phyloP scores from a whole-genome alignment of 2,113 vertebrate species.

The Phrynocephalus versicolor region DNA sequence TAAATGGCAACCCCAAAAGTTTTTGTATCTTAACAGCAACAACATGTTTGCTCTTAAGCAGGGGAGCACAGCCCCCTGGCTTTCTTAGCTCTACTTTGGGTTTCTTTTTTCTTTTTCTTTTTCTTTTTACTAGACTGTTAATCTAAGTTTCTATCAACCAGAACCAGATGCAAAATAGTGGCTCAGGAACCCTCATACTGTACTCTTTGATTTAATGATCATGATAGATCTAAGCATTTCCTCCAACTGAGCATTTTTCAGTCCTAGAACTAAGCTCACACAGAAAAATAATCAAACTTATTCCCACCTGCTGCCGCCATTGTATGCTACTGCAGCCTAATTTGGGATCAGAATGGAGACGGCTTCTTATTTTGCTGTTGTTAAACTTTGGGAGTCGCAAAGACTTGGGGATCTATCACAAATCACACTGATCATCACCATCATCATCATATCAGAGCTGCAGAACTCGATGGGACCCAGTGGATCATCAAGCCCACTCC shows the following conservation, averaged over 20 bases:
- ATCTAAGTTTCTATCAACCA: neutral
- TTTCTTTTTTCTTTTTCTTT: too few relatives aligned
- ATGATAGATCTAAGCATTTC: neutral
- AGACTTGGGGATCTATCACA: neutral
- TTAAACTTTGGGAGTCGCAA: neutral
- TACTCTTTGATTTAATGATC: neutral
- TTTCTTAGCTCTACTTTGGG: too few relatives aligned
- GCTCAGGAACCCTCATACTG: too few relatives aligned
- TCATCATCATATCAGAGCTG: too few relatives aligned
- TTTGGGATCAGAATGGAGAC: neutral
- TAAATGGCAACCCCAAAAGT: conserved; percentile 53
- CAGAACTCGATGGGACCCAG: too few relatives aligned
- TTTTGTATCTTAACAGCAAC: conserved; percentile 51
- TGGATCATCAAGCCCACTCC: too few relatives aligned
- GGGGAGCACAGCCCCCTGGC: neutral
- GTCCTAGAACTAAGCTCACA: neutral
- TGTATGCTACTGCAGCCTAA: neutral
- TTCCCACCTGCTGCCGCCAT: neutral
- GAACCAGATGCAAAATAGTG: neutral
- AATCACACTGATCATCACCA: too few relatives aligned
- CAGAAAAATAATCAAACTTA: neutral
- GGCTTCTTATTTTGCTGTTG: neutral
- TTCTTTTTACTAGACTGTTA: neutral
- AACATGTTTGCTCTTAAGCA: conserved; percentile 39
- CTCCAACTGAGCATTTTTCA: neutral